phyloP scores from a whole-genome alignment of 2,888 invertebrate species.

The Cetonia aurata region DNA sequence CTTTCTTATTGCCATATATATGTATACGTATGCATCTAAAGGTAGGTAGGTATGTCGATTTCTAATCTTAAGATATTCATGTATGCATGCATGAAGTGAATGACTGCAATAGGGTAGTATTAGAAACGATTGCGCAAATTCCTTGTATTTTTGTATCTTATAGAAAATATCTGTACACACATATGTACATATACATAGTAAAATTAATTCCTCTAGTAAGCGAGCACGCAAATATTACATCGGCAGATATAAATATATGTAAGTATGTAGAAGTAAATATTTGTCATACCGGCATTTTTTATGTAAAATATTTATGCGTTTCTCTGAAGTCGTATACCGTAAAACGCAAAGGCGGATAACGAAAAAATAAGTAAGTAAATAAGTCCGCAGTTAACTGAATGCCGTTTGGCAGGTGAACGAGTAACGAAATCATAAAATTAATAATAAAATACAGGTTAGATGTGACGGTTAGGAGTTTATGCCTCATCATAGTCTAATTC shows the following conservation, averaged over 20 bases:
- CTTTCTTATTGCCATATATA: no score
- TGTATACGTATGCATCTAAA: no score
- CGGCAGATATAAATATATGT: background rate
- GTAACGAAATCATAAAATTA: conserved; percentile 42
- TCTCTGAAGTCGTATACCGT: conserved; percentile 6
- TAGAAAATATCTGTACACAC: conserved; percentile 9
- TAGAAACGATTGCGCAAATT: conserved; percentile 12
- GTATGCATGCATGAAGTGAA: conserved; percentile 14
- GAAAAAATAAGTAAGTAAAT: conserved; percentile 33
- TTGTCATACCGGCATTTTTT: conserved; percentile 26
- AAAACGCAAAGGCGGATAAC: conserved; percentile 15
- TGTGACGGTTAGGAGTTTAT: conserved; percentile 50
- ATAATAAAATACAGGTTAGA: conserved; percentile 48
- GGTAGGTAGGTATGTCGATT: no score
- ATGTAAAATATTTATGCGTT: conserved; percentile 29
- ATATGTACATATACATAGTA: background rate
- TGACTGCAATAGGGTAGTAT: background rate
- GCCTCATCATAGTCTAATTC: conserved; percentile 50
- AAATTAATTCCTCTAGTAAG: conserved; percentile 19
- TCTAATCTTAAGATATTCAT: no score
- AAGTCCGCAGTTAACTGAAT: conserved; percentile 27
- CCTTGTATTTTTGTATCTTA: conserved; percentile 13
- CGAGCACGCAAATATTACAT: conserved; percentile 10
- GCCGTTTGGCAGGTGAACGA: conserved; percentile 34
- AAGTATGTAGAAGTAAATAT: conserved; percentile 21